These are phyloP conservation scores for Luperina testacea DNA, from an alignment of 2,888 invertebrate genomes.

Conservation along the genomic window DNA sequence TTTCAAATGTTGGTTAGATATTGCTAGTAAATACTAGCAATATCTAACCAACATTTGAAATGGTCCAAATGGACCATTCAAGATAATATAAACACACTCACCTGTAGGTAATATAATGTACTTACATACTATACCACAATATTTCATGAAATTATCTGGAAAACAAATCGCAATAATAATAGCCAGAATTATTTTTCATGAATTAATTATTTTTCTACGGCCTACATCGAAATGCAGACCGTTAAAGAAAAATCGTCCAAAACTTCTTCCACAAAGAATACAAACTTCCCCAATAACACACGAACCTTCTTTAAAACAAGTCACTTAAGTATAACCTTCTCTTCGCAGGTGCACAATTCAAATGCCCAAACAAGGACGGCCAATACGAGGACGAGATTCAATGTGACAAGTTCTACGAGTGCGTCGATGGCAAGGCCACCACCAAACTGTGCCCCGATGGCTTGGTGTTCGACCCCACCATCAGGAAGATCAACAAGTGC, in stretches of 20 bases:
- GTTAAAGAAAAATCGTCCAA: background rate
- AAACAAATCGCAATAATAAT: background rate
- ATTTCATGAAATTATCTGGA: background rate
- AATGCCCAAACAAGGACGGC: slow-evolving; percentile 95
- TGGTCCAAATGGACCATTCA: background rate
- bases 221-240: background rate
- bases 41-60: too few relatives aligned
- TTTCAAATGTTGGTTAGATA: background rate
- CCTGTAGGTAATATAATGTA: background rate
- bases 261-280: slow-evolving; percentile 25
- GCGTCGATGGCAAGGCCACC: slow-evolving; percentile 92
- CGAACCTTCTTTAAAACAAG: background rate
- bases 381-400: slow-evolving; percentile 94
- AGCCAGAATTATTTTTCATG: too few relatives aligned
- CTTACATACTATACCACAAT: background rate
- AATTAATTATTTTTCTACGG: background rate
- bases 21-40: too few relatives aligned
- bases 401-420: slow-evolving; percentile 96
- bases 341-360: slow-evolving; percentile 90
- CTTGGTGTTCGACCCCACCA: slow-evolving; percentile 95
- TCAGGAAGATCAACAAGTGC: slow-evolving; percentile 96
- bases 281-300: background rate
- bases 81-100: background rate
- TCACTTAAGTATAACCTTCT: background rate
- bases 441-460: slow-evolving; percentile 96